Evolutionary conservation across 2,113 vertebrate species (phyloP), one percentile per base, ranked within the genome.

Genomic region (Meles meles): DNA sequence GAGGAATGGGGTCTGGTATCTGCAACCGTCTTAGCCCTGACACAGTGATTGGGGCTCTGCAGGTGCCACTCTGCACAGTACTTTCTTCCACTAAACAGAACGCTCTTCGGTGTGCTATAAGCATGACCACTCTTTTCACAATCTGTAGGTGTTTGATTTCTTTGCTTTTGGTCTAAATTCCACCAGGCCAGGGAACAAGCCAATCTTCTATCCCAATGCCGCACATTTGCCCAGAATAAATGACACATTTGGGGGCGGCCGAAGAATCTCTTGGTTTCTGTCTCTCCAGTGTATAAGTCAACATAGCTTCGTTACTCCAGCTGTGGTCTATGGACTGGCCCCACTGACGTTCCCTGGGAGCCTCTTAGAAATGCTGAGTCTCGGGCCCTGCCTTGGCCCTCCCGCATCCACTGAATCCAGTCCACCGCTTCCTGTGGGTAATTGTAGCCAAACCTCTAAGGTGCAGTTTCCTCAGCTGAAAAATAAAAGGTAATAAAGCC

Each of bases 61-160:
- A 5, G 5, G 3, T 0, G 14, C 14, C 0, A 0, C 37, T 29
- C 11, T 11, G 63, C 4, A 8, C 0, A 0, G 0, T 2, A 25
- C 44, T 5, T 37, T 57, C 31, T 5, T 37, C 52, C 14, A 10
- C 18, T 11, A 29, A 15, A 74, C 6, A 47, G 1, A 25, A 20
- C 0, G 2, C 5, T 2, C 59, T 20, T 37, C 65, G 0, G 1
- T 2, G 18, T 0, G 20, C 52, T 17, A 0, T 5, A 12, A 23
- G 18, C 57, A 13, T 0, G 10, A 55, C 27, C 76, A 2, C 31
- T 71, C 77, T 18, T 6, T 3, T 13, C 49, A 31, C 61, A 10
- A 18, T 20, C 12, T 57, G 12, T 27, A 13, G 5, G 42, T 2
- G 6, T 74, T 37, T 7, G 6, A 23, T 25, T 71, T 44, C n/a